Evolutionary conservation across 2,888 invertebrate species (phyloP).

Genomic region (Agapostemon virescens): DNA sequence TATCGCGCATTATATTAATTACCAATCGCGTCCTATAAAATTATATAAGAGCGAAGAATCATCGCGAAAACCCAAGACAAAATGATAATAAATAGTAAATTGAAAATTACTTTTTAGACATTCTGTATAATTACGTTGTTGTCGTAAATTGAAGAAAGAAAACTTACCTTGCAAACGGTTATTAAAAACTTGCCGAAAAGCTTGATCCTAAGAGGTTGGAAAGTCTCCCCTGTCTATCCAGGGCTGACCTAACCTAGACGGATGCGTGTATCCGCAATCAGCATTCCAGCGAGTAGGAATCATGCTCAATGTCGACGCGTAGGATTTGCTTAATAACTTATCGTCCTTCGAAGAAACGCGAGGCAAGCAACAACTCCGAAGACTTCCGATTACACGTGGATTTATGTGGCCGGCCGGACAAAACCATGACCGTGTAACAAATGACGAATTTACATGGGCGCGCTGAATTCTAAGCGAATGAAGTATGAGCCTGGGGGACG

Average conservation of each 20-base stretch:
- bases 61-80: too few species aligned
- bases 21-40: too few species aligned
- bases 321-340: conserved; percentile 17
- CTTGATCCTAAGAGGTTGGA: not conserved
- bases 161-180: too few species aligned
- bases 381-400: conserved; percentile 11
- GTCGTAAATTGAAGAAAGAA: too few species aligned
- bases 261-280: conserved; percentile 12
- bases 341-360: conserved; percentile 18
- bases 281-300: conserved; percentile 19
- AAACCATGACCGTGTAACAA: conserved; percentile 37
- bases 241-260: too few species aligned
- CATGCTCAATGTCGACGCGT: conserved; percentile 18
- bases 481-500: conserved; percentile 9
- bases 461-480: conserved; percentile 18
- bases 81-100: too few species aligned
- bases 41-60: too few species aligned
- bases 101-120: too few species aligned
- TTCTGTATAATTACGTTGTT: too few species aligned
- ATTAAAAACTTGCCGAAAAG: too few species aligned
- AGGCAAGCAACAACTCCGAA: conserved; percentile 7
- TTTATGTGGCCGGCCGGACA: conserved; percentile 28
- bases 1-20: too few species aligned
- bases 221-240: not conserved
- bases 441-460: conserved; percentile 36